Evolutionary conservation across 2,113 vertebrate genomes (phyloP), one percentile per base, ranked within the genome.

Genomic region (Xiphorhynchus elegans): DNA sequence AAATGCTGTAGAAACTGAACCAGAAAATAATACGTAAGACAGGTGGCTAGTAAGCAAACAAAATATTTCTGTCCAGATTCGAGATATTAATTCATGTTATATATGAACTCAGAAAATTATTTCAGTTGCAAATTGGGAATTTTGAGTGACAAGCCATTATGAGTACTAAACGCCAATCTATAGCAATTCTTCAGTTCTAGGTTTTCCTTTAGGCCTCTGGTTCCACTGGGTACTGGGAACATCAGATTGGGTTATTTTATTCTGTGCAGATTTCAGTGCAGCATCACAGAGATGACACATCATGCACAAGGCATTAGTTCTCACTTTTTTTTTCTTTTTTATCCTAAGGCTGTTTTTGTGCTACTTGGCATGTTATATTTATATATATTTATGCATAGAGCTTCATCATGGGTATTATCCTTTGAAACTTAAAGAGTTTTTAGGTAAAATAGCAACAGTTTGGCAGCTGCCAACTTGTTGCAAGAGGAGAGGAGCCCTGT

Each of bases 101-200:
- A 44, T 73, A 90, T 47, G 87, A 93, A 73, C 80, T 86, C 75
- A 66, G 95, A 62, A 97, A 96, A 90, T 97, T 25, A 95, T 96
- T 94, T 96, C 82, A 95, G 84, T 83, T 95, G 85, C 85, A 85
- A 70, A 89, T 83, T 82, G 82, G 87, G 95, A 97, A 79, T 96
- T 92, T 58, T 70, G 88, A 97, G 77, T 7, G 53, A 86, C 75
- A 76, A 90, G 62, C 68, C 15, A n/a, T 95, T 93, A 83, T 89
- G 80, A 96, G 69, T 80, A 49, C 89, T 88, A 85, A 92, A 95
- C 95, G 9, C 4, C 93, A 95, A 88, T 97, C 98, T 96, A 94
- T 77, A 77, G 77, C 70, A 91, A 81, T 64, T 72, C 76, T 93
- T 96, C 75, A 67, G 28, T 82, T 96, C 67, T 72, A 62, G 84